Evolutionary conservation across 2,888 invertebrate genomes (phyloP), one percentile per base, ranked within the genome.

Genomic region (Allacma fusca): DNA sequence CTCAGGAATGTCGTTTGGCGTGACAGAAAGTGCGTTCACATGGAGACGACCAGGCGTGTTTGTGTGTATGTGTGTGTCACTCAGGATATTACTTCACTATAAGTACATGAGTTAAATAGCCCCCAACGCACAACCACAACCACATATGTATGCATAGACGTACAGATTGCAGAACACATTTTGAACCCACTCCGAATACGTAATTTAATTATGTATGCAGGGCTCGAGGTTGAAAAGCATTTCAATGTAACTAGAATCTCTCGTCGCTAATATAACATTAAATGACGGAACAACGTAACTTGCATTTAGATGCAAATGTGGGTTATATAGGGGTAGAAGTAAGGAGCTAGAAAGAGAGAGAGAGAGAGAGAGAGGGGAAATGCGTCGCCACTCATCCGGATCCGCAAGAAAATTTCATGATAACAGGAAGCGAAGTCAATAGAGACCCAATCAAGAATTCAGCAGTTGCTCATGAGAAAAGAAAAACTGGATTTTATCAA

Each of bases 341-440:
- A 59, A 19, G 19, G 44, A 43, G 44, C 9, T 9, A 43, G 44
- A 43, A 19, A 43, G 21, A 62, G 24, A 5, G 62, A 24, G 16
- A 24, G 21, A 24, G 16, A 23, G 24, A 62, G 62, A 9, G 62
- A 62, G 62, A 62, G 40, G n/a, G 68, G 68, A 69, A 69, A 43
- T 69, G 68, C 68, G 68, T 69, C 40, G 68, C 65, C 65, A 65
- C 13, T 65, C 65, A 28, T 65, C 65, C 68, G 68, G 68, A 69
- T 69, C 21, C 34, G 43, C 23, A 67, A 21, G 67, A 29, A 67
- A 67, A 67, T 21, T 12, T 26, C 23, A 21, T 62, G 50, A 50
- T 50, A 50, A n/a, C 50, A 50, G 50, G 50, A 50, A 50, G 50
- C 50, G 19, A 50, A 50, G 16, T 34, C 5, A 34, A 50, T n/a